Percentiles rank a stretch among this genome's conserved stretches.
Conservation (phyloP, 2,888 invertebrate species). For the Amphimallon solstitiale region DNA sequence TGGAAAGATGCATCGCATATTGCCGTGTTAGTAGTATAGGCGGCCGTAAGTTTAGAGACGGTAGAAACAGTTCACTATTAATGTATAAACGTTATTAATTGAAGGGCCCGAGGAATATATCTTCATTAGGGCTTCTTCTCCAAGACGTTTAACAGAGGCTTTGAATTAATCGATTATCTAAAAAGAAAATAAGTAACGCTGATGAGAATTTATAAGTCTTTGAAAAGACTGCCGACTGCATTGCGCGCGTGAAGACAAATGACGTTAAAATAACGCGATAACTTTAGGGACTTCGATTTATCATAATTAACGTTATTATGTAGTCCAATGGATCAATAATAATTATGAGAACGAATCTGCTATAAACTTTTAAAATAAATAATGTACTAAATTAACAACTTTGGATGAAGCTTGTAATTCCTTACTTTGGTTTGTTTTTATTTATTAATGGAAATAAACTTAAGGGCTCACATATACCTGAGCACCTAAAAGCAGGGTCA, state of each 20-base stretch:
- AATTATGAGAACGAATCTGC: neutral
- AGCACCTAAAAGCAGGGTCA: no score
- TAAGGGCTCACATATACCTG: no score
- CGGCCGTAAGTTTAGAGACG: neutral
- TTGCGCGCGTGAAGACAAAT: constrained; percentile 1
- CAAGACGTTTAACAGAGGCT: constrained; percentile 1
- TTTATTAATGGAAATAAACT: no score
- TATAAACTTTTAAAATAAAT: no score
- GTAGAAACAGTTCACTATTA: constrained; percentile 1
- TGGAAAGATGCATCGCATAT: neutral
- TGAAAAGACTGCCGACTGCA: neutral
- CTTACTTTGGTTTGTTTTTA: no score
- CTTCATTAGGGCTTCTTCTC: constrained; percentile 12
- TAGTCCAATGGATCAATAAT: neutral
- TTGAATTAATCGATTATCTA: constrained; percentile 6
- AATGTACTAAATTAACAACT: no score
- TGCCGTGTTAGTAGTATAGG: neutral
- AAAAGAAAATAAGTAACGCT: constrained; percentile 10
- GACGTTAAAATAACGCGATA: neutral
- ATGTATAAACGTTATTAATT: constrained; percentile 19
- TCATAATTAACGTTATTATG: neutral
- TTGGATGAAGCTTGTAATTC: no score
- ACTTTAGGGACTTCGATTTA: neutral
- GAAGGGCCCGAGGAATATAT: constrained; percentile 4
- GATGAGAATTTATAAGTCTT: constrained; percentile 23